Evolutionary conservation across 2,113 vertebrate genomes (phyloP).

Genomic region (Eulacestoma nigropectus): DNA sequence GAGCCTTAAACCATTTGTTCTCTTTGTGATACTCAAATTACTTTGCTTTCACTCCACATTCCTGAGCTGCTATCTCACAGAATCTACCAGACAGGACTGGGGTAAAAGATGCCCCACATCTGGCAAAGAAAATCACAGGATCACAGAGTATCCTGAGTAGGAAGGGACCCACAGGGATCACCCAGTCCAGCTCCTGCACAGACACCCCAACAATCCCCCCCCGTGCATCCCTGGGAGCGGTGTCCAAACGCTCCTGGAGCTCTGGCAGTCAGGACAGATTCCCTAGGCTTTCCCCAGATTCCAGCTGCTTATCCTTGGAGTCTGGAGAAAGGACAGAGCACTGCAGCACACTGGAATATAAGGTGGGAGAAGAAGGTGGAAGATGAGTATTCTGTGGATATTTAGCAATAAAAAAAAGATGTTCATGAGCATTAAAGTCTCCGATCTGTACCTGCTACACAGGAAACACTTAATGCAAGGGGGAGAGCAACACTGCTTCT

Average conservation of each 20-base stretch:
- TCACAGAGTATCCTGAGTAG: not conserved
- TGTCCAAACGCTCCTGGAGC: not conserved
- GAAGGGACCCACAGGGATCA: not conserved
- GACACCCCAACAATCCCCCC: not conserved
- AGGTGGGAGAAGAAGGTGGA: not conserved
- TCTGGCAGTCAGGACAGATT: not conserved
- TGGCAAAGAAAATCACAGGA: not conserved
- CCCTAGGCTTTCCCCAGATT: not conserved
- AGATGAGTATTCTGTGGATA: fast-evolving
- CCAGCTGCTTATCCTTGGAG: not conserved
- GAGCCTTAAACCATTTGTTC: not conserved
- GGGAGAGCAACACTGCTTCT: not conserved
- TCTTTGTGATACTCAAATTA: not conserved
- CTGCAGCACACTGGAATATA: not conserved
- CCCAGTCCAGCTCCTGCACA: not conserved
- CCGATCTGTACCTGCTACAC: not conserved
- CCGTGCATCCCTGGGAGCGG: fast-evolving
- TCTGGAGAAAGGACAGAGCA: not conserved
- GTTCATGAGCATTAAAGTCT: not conserved
- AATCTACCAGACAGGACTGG: not conserved
- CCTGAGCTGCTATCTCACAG: not conserved
- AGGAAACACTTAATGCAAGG: not conserved
- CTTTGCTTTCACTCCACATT: not conserved
- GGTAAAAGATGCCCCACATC: not conserved
- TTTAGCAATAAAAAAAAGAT: not conserved